Evolutionary conservation across 30 jellyfish, hydroid and myxozoan genomes (phyloP).

Genomic region (Chrysaora quinquecirrha): DNA sequence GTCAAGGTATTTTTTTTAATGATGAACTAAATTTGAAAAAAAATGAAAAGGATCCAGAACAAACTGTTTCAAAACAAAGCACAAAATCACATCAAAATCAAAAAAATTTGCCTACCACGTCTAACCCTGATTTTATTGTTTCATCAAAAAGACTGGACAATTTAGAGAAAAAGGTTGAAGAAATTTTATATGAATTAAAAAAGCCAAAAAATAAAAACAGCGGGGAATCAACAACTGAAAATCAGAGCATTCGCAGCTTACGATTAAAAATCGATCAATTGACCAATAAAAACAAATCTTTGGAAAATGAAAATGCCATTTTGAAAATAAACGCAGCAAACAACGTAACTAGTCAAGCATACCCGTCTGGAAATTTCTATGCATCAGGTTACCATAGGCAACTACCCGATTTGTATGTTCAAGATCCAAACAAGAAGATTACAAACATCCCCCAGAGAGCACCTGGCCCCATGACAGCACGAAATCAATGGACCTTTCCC

Average conservation of each 20-base stretch:
- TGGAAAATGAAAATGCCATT: neutral
- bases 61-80: neutral
- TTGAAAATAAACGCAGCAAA: neutral
- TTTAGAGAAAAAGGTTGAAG: neutral
- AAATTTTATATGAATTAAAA: neutral
- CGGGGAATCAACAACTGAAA: neutral
- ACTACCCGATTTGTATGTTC: neutral
- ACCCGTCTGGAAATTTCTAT: neutral
- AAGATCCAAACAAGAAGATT: neutral
- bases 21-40: neutral
- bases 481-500: slow-evolving; percentile 1
- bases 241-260: neutral
- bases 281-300: neutral
- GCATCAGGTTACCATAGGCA: slow-evolving; percentile 1
- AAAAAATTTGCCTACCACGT: neutral
- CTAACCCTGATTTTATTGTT: neutral
- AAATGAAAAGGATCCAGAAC: neutral
- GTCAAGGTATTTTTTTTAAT: too few relatives aligned
- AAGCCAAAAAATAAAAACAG: neutral
- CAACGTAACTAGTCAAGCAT: neutral
- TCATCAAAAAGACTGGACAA: neutral
- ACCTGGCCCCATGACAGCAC: slow-evolving; percentile 3
- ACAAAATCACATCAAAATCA: neutral
- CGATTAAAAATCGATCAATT: neutral
- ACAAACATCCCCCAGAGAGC: neutral